Conservation (phyloP, 2,888 invertebrate genomes). For the Phyllotreta striolata region DNA sequence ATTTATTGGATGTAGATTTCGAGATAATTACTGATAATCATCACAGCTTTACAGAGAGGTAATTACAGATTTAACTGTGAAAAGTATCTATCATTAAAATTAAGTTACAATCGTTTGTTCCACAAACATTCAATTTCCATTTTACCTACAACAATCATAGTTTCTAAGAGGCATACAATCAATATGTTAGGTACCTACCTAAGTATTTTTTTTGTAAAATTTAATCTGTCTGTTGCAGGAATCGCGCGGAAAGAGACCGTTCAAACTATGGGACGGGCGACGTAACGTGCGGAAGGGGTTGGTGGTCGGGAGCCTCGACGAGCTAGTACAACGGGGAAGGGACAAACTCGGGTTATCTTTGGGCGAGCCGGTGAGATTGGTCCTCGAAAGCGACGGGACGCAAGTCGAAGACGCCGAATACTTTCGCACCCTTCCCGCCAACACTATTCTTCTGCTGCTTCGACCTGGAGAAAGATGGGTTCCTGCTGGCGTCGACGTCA, state of each 20-base stretch:
- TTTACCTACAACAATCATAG: too few species aligned
- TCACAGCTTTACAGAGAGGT: too few species aligned
- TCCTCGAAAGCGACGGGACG: conserved; percentile 94
- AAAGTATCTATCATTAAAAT: too few species aligned
- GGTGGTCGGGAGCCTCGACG: conserved; percentile 91
- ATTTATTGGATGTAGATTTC: too few species aligned
- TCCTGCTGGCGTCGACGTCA: conserved; percentile 93
- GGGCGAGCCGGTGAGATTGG: conserved; percentile 87
- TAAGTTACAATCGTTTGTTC: too few species aligned
- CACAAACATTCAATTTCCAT: too few species aligned
- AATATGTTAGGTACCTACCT: background rate
- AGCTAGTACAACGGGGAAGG: conserved; percentile 74
- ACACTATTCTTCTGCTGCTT: conserved; percentile 87
- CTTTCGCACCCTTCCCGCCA: conserved; percentile 91
- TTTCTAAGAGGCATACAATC: too few species aligned
- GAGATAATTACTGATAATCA: too few species aligned
- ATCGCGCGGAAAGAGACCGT: conserved; percentile 95
- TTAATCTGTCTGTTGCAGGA: conserved; percentile 69
- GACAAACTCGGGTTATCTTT: conserved; percentile 89
- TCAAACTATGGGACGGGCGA: conserved; percentile 97
- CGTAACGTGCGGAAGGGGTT: conserved; percentile 92
- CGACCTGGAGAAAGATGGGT: conserved; percentile 92
- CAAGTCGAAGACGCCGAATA: conserved; percentile 97
- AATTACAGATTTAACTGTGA: too few species aligned
- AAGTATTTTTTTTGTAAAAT: background rate